phyloP scores from a whole-genome alignment of 2,888 invertebrate genomes.

The Nowickia ferox region DNA sequence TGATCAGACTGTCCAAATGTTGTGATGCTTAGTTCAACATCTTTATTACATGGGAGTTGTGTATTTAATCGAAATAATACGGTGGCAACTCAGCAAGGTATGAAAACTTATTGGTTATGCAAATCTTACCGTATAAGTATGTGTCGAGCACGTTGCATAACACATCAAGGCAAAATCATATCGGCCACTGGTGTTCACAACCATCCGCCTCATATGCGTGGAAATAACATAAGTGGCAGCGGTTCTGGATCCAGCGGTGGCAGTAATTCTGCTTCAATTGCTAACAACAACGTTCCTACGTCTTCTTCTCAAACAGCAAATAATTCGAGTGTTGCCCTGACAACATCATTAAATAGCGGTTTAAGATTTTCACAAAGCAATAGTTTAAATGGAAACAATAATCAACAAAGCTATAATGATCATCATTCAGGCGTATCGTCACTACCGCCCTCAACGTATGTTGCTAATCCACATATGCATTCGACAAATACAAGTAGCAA shows the following conservation, averaged over 20 bases:
- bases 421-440: slow-evolving; percentile 73
- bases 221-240: slow-evolving; percentile 57
- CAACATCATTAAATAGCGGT: slow-evolving; percentile 44
- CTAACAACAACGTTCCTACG: slow-evolving; percentile 14
- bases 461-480: slow-evolving; percentile 71
- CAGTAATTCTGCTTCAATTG: slow-evolving; percentile 31
- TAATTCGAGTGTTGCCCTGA: slow-evolving; percentile 49
- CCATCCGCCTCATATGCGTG: slow-evolving; percentile 83
- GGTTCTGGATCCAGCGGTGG: slow-evolving; percentile 38
- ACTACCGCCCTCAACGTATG: slow-evolving; percentile 32
- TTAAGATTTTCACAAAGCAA: slow-evolving; percentile 50
- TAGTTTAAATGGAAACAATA: slow-evolving; percentile 65
- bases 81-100: slow-evolving; percentile 83
- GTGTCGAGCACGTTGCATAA: slow-evolving; percentile 83
- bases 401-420: slow-evolving; percentile 69
- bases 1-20: slow-evolving; percentile 81
- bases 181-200: slow-evolving; percentile 83
- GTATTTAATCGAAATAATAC: slow-evolving; percentile 84
- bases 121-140: slow-evolving; percentile 83
- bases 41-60: slow-evolving; percentile 83
- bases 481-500: slow-evolving; percentile 27
- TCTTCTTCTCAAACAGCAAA: slow-evolving; percentile 35
- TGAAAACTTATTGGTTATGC: slow-evolving; percentile 84
- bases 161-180: slow-evolving; percentile 83
- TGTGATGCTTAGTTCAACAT: slow-evolving; percentile 83